Percentiles rank a stretch among this genome's conserved stretches.
These are phyloP conservation scores for Pangasianodon gigas DNA, from an alignment of 2,113 vertebrate species.

Conservation along the genomic window DNA sequence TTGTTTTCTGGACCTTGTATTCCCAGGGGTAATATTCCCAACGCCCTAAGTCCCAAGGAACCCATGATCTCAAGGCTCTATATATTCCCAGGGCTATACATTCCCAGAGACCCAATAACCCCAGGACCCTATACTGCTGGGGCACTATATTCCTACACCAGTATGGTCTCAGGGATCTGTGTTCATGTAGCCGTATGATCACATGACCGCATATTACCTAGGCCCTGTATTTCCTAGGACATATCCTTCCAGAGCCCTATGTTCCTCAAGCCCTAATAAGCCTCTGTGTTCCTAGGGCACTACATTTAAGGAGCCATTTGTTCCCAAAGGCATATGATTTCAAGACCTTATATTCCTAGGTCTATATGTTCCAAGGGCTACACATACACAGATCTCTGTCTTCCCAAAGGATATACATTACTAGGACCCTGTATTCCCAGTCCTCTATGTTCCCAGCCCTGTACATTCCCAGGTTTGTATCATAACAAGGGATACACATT, in stretches of 20 bases:
- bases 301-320: neutral
- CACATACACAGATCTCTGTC: neutral
- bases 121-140: neutral
- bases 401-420: neutral
- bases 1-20: neutral
- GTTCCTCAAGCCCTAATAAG: neutral
- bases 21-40: neutral
- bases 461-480: neutral
- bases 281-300: too few species aligned
- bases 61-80: neutral
- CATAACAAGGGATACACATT: too few species aligned
- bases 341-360: neutral
- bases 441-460: neutral
- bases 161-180: neutral
- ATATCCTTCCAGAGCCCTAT: neutral
- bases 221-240: neutral
- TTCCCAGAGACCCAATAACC: neutral
- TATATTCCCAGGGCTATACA: neutral
- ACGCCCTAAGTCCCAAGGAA: neutral
- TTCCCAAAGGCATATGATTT: neutral
- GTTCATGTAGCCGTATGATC: neutral
- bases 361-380: neutral
- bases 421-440: neutral
- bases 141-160: neutral
- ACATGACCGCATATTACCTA: neutral